These are phyloP conservation scores for Petrophora chlorosata DNA, from an alignment of 2,888 invertebrate species.

Conservation along the genomic window DNA sequence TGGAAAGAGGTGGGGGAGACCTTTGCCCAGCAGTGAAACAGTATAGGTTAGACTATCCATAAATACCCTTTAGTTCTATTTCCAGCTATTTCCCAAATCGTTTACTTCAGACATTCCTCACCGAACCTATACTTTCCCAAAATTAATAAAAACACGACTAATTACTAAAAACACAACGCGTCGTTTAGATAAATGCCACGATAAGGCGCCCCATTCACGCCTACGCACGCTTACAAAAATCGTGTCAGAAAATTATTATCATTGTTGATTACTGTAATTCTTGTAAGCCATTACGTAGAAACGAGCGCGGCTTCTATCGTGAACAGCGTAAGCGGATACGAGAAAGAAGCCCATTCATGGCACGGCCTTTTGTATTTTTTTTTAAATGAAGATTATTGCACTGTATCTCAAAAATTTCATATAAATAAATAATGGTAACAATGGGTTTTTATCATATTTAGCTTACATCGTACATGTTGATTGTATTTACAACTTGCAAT, in stretches of 20 bases:
- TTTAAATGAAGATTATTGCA: no score
- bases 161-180: conserved; percentile 32
- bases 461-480: no score
- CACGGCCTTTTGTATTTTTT: conserved; percentile 9
- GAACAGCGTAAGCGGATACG: conserved; percentile 1
- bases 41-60: no score
- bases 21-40: no score
- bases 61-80: background rate
- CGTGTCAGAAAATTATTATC: conserved; percentile 35
- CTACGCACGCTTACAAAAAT: conserved; percentile 30
- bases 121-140: conserved; percentile 5
- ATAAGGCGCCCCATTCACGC: conserved; percentile 27
- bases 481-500: no score
- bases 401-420: no score
- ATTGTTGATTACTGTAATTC: conserved; percentile 48
- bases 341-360: conserved; percentile 4
- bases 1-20: no score
- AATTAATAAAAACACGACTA: conserved; percentile 27
- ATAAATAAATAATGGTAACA: no score
- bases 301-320: conserved; percentile 33
- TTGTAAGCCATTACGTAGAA: conserved; percentile 42
- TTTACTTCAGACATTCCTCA: background rate
- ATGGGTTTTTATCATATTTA: no score
- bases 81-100: background rate
- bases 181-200: conserved; percentile 27